Conservation (phyloP, 2,888 invertebrate species). For the Dynastes tityus region DNA sequence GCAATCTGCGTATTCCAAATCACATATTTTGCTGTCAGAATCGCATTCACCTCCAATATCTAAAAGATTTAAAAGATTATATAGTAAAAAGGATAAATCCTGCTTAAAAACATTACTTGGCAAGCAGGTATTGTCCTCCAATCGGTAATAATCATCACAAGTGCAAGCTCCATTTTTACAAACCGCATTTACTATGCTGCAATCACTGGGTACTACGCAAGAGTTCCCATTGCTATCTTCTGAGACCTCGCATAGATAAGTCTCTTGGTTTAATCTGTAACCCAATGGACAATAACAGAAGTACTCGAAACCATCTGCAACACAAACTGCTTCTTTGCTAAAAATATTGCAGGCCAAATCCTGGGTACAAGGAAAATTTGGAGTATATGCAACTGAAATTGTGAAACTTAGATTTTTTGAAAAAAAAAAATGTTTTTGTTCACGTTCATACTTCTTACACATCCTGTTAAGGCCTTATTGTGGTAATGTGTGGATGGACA, state of each 20-base stretch:
- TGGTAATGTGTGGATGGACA: constrained; percentile 40
- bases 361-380: constrained; percentile 27
- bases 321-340: constrained; percentile 33
- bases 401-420: not conserved
- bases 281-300: constrained; percentile 41
- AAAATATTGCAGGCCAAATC: constrained; percentile 23
- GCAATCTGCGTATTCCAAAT: constrained; percentile 44
- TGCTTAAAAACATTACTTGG: constrained; percentile 44
- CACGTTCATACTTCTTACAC: constrained; percentile 30
- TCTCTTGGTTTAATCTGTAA: constrained; percentile 33
- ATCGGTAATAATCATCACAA: constrained; percentile 34
- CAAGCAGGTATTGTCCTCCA: constrained; percentile 41
- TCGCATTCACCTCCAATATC: constrained; percentile 47
- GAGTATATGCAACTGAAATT: constrained; percentile 29
- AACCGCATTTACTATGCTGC: constrained; percentile 39
- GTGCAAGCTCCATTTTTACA: constrained; percentile 33
- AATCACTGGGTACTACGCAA: constrained; percentile 21
- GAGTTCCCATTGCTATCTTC: not conserved
- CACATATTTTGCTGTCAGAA: constrained; percentile 15
- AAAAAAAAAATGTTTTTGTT: not conserved
- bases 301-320: not conserved
- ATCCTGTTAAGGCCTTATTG: constrained; percentile 30
- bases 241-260: constrained; percentile 17
- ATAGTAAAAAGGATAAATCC: not conserved
- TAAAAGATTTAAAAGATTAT: constrained; percentile 6